Evolutionary conservation across 2,888 invertebrate species (phyloP), one percentile per base, ranked within the genome.

Genomic region (Muscina levida): DNA sequence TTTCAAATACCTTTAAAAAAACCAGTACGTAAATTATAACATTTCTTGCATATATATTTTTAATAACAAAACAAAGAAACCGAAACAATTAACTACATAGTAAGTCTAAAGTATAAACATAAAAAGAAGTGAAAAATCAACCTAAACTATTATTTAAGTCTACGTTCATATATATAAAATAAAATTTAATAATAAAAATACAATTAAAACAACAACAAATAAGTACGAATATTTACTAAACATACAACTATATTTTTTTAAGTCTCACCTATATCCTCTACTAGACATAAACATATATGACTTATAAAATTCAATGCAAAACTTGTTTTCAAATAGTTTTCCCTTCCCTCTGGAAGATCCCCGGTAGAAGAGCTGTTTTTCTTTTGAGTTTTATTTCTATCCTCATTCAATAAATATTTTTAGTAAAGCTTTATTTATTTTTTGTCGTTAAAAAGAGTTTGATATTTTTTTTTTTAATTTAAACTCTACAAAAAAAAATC

Each of bases 201-300:
- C 31, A 31, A 5, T 31, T 31, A 31, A 31, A 31, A 31, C 31
- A 31, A 31, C 31, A 31, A 31, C 31, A 53, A 53, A 22, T n/a
- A 53, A 13, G 13, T 53, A 53, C 53, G 53, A 53, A 53, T 53
- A 53, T 53, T 37, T n/a, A 62, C 46, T 24, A 72, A 22, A 46
- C 44, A 59, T 31, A 73, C 24, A 56, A n/a, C 31, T 79, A 53
- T 79, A 72, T 79, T 72, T 79, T 72, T 76, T 79, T 76, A 76
- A 79, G 67, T 62, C 74, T 53, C 72, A 56, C 66, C 48, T 53
- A 44, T 72, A 66, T 53, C 42, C 57, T 72, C 37, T 62, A 75
- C 26, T 62, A 79, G 66, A 79, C 39, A 68, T 53, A 70, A 53
- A 79, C 71, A 79, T 48, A 68, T 53, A 70, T 59, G 71, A 72